Percentiles rank a stretch among this genome's conserved stretches.
Conservation (phyloP, 2,113 vertebrate species). For the Oryzias celebensis region DNA sequence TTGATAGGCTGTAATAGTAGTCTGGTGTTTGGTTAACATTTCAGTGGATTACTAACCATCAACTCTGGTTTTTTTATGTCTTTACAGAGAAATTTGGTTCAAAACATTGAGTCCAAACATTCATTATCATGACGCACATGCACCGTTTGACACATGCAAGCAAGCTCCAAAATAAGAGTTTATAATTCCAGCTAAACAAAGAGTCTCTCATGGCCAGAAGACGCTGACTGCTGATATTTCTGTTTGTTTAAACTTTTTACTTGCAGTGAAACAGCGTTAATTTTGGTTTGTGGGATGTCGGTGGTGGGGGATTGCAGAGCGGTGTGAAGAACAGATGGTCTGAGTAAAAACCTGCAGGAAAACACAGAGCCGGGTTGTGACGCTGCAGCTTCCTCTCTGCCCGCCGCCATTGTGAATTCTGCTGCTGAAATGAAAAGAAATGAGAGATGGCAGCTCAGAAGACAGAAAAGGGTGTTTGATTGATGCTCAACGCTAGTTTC, state of each 20-base stretch:
- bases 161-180: constrained; percentile 64
- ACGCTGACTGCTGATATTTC: constrained; percentile 77
- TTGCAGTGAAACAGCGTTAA: constrained; percentile 66
- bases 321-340: constrained; percentile 66
- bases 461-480: constrained; percentile 17
- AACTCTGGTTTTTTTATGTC: neutral
- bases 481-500: constrained; percentile 9
- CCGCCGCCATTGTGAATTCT: constrained; percentile 18
- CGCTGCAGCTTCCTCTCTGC: constrained; percentile 17
- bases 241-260: constrained; percentile 77
- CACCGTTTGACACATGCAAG: constrained; percentile 49
- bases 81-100: constrained; percentile 19
- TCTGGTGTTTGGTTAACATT: no score
- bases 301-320: constrained; percentile 59
- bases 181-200: constrained; percentile 65
- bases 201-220: constrained; percentile 61
- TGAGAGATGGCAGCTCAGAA: constrained; percentile 7
- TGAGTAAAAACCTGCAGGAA: constrained; percentile 61
- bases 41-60: no score
- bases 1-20: no score
- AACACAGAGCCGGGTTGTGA: constrained; percentile 38
- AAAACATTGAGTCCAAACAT: constrained; percentile 24
- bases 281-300: constrained; percentile 74
- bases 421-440: neutral
- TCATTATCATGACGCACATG: constrained; percentile 42